phyloP scores from a whole-genome alignment of 2,888 invertebrate genomes.

The Cerastis rubricosa region DNA sequence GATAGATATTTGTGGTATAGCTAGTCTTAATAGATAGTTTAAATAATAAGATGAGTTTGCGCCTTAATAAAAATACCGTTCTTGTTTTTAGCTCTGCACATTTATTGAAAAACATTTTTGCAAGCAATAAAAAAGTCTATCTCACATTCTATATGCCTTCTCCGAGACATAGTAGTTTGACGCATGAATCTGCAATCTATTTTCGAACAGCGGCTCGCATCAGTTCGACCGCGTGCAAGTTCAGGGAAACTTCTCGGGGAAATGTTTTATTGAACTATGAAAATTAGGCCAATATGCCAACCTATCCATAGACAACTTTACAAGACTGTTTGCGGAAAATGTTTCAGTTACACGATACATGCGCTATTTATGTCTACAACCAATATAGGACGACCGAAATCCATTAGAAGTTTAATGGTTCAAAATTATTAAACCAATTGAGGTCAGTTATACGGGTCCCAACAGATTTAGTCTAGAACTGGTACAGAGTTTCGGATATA shows the following conservation, averaged over 20 bases:
- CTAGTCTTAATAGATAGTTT: background rate
- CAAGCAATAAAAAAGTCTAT: background rate
- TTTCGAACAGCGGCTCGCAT: slow-evolving; percentile 73
- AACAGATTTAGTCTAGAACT: slow-evolving; percentile 74
- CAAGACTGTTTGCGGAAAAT: slow-evolving; percentile 66
- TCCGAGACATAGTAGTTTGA: slow-evolving; percentile 69
- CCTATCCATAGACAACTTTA: slow-evolving; percentile 57
- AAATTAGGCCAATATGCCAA: slow-evolving; percentile 83
- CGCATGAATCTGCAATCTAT: slow-evolving; percentile 78
- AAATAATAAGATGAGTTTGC: background rate
- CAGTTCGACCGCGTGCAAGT: slow-evolving; percentile 82
- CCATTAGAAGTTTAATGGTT: slow-evolving; percentile 61
- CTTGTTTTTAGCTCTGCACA: background rate
- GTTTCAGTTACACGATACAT: slow-evolving; percentile 63
- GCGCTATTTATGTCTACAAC: slow-evolving; percentile 68
- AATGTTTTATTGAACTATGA: slow-evolving; percentile 83
- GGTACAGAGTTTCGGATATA: slow-evolving; percentile 73
- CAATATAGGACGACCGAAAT: slow-evolving; percentile 63
- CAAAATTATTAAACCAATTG: slow-evolving; percentile 71
- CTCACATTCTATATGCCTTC: slow-evolving; percentile 26
- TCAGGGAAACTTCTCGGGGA: slow-evolving; percentile 86
- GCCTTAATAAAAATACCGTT: background rate
- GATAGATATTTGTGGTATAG: no score
- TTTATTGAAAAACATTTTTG: background rate
- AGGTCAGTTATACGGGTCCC: slow-evolving; percentile 74